Conservation (phyloP, 64 coral and sea anemone genomes). For the Actinia tenebrosa region DNA sequence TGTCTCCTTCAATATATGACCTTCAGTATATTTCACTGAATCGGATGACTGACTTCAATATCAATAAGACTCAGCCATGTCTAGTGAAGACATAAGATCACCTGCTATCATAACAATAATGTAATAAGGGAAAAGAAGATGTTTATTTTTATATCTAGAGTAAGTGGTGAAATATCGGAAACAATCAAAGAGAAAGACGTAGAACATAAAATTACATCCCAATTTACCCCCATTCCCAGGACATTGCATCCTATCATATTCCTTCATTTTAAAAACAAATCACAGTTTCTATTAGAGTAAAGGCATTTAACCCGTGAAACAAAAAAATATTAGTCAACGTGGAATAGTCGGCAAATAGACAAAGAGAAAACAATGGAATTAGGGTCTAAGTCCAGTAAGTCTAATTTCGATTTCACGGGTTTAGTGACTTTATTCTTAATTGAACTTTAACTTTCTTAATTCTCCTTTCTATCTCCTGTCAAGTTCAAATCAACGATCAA, state of each 20-base stretch:
- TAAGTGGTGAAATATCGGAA: not conserved
- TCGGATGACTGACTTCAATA: not conserved
- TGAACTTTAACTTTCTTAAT: too few relatives aligned
- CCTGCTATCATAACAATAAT: not conserved
- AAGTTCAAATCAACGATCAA: too few relatives aligned
- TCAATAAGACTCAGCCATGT: not conserved
- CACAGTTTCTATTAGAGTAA: not conserved
- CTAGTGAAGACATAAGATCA: not conserved
- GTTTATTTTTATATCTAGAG: not conserved
- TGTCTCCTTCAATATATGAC: not conserved
- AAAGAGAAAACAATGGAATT: too few relatives aligned
- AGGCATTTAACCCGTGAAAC: not conserved
- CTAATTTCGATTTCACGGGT: too few relatives aligned
- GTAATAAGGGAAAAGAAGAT: not conserved
- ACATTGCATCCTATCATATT: too few relatives aligned
- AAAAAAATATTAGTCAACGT: too few relatives aligned
- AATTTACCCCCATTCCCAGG: too few relatives aligned
- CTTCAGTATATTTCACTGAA: not conserved
- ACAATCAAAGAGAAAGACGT: not conserved
- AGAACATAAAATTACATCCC: not conserved
- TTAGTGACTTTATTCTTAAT: too few relatives aligned
- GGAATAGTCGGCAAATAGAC: too few relatives aligned
- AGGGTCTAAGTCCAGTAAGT: too few relatives aligned
- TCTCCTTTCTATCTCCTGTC: too few relatives aligned
- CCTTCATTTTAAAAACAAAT: not conserved